Base-by-base conservation (phyloP, 2,888 invertebrate genomes). In the Hypomecis atomaria region DNA sequence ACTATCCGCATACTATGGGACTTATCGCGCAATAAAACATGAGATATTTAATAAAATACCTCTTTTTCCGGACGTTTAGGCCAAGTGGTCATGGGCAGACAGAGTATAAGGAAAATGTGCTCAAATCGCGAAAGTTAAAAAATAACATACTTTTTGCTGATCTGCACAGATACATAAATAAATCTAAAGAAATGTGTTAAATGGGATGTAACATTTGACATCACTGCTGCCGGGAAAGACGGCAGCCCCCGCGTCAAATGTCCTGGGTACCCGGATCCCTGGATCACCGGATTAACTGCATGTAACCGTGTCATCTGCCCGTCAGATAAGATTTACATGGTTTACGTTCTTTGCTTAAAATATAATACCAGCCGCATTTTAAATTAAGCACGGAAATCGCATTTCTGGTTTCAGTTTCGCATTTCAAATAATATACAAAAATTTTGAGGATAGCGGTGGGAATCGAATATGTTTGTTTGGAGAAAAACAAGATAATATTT, bases 201-300 rank as follows among this genome's bases (percentile, higher is more conserved):
- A 48, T 40, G 4, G 43, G 36, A 43, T 7, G 40, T 40, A 54
- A 54, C 67, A 78, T 84, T 81, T 87, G 85, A 84, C 78, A 78
- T 77, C 78, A 78, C 77, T 74, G 78, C 80, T 80, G 76, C 82
- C 76, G 76, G 76, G 78, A 83, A 84, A 82, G 81, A 83, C 78
- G 80, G 76, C 78, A 77, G 76, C 78, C 78, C 83, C 80, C 78
- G 76, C 78, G 88, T 84, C 83, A 83, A 83, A 79, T 81, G 81
- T 78, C 83, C 82, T 76, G 73, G 80, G 81, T 83, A 88, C 88
- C 88, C 88, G 82, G 83, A 85, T 89, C 89, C 88, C 88, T 87
- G 82, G 83, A 85, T 89, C 89, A 87, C 78, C 78, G 86, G 89
- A 89, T 89, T 89, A 89, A 88, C 88, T 87, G 88, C 85, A 87